Base-by-base conservation (phyloP, 2,888 invertebrate species). In the Eristalis pertinax region DNA sequence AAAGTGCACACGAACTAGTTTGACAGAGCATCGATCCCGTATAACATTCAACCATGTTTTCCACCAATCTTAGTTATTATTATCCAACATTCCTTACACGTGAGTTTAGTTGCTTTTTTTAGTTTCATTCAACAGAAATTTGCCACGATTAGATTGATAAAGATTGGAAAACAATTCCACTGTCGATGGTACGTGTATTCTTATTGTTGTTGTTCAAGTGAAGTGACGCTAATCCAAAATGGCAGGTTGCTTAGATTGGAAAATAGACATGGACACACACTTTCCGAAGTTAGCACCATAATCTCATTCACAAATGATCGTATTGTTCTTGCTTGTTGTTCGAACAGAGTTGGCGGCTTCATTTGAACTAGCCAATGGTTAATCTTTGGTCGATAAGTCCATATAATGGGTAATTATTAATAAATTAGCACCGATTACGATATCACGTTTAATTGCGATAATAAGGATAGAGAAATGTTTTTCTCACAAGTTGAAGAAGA, bases 401-500 rank as follows among this genome's bases (percentile, higher is more conserved):
- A 50, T 50, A 50, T 50, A 50, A 19, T 50, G 50, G 50, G 38
- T 56, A 56, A 64, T 74, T 74, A 65, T 26, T 22, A 64, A 24
- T 35, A n/a, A 65, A 75, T 65, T 58, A 75, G 26, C 65, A 58
- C 56, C 65, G 15, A 74, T 65, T 56, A n/a, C 15, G 74, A 74
- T 74, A 74, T 64, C 74, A 24, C 11, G 15, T 26, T 58, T 56
- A 56, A 65, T 58, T 58, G n/a, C 60, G 60, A 26, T 26, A 60
- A 60, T 29, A 60, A 24, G 50, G 50, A 50, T 10, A 50, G 19
- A 19, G 8, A 19, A 19, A 19, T 50, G 19, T 50, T 50, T 43
- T 50, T 19, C 50, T 8, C n/a, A 19, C 50, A 50, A 19, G 19
- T 8, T 50, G 50, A 50, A 50, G 50, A 50, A 50, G 50, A 50